Percentiles rank a stretch among this genome's conserved stretches.
phyloP scores from a whole-genome alignment of 92 coral and sea anemone species.

The Bergia sp. region DNA sequence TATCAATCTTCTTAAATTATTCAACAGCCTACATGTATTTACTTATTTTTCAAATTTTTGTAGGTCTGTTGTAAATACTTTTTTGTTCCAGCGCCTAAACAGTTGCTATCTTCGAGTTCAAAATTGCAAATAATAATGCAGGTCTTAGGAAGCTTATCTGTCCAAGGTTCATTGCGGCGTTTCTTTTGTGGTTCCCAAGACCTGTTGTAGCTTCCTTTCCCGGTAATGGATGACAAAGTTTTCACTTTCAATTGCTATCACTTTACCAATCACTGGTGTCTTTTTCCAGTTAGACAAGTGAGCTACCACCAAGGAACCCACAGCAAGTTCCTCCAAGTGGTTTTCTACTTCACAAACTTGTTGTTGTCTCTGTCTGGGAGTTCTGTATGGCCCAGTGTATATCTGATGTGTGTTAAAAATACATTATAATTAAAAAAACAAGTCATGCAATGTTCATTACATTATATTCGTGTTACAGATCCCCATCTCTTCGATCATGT shows the following conservation, averaged over 20 bases:
- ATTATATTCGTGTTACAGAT: too few species aligned
- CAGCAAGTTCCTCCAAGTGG: neutral
- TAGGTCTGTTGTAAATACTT: neutral
- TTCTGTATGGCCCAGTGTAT: conserved; percentile 38
- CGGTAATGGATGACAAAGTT: neutral
- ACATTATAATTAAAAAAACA: too few species aligned
- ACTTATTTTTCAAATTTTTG: neutral
- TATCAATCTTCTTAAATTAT: too few species aligned
- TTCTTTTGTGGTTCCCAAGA: conserved; percentile 40
- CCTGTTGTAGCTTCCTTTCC: conserved; percentile 43
- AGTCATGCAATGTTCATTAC: too few species aligned
- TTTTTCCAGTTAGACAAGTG: conserved; percentile 29
- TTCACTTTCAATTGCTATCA: neutral
- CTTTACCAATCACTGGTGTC: conserved; percentile 35
- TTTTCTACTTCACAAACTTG: neutral
- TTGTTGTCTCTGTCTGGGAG: neutral
- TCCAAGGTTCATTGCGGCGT: conserved; percentile 1
- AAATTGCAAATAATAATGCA: conserved; percentile 45
- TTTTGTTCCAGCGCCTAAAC: conserved; percentile 12
- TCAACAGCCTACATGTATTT: too few species aligned
- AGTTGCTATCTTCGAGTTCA: conserved; percentile 1
- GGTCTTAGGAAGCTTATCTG: neutral
- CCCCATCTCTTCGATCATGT: too few species aligned
- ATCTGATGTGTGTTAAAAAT: too few species aligned
- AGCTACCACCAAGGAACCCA: conserved; percentile 17